Conservation (phyloP, 1,140 invertebrate genomes). For the Vanessa atalanta region DNA sequence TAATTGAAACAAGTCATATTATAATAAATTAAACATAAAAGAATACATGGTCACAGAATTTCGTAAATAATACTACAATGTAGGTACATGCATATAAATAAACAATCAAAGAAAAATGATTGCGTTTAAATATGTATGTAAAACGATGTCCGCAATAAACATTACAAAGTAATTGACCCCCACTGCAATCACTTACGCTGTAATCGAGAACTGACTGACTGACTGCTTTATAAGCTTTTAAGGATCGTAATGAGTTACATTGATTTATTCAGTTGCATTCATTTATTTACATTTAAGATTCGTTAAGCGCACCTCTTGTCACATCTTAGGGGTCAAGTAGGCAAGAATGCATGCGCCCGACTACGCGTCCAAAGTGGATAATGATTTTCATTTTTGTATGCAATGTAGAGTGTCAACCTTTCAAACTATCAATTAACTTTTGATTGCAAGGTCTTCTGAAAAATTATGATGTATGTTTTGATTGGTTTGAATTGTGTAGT, state of each 20-base stretch:
- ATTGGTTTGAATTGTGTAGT: too few species aligned
- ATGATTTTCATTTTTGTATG: not conserved
- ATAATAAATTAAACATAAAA: too few species aligned
- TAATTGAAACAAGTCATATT: too few species aligned
- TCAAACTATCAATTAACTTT: too few species aligned
- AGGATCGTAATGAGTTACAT: conserved; percentile 4
- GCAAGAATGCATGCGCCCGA: not conserved
- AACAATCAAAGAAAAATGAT: not conserved
- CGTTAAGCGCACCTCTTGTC: not conserved
- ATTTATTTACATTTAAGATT: conserved; percentile 19
- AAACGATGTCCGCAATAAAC: not conserved
- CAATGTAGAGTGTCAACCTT: too few species aligned
- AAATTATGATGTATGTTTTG: too few species aligned
- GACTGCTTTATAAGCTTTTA: conserved; percentile 26
- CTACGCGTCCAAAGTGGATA: not conserved
- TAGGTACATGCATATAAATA: not conserved
- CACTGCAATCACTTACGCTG: not conserved
- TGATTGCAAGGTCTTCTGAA: too few species aligned
- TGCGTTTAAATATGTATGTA: not conserved
- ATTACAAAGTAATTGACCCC: conserved; percentile 1
- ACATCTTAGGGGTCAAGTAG: conserved; percentile 10
- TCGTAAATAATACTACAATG: not conserved
- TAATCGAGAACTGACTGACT: conserved; percentile 10
- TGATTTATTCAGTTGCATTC: conserved; percentile 26
- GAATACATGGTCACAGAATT: too few species aligned